Conservation (phyloP, 2,113 vertebrate species). For the Alexandromys fortis region DNA sequence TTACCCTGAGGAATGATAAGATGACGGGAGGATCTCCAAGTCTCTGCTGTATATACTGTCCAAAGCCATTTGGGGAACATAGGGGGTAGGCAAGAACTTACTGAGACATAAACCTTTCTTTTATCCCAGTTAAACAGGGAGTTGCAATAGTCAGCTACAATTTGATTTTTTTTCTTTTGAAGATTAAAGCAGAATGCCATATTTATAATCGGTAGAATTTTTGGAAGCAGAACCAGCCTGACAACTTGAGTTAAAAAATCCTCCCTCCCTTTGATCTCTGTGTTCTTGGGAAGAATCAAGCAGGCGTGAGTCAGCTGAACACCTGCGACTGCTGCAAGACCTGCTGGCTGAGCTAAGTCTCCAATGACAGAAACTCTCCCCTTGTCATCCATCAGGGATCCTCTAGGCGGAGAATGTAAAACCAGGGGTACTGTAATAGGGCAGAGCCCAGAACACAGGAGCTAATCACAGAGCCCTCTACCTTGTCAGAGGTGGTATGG, state of each 20-base stretch:
- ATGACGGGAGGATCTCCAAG: background rate
- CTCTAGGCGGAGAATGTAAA: background rate
- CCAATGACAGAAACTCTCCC: background rate
- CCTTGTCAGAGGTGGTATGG: background rate
- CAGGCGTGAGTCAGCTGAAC: background rate
- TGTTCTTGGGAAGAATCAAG: conserved; percentile 19
- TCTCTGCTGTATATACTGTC: background rate
- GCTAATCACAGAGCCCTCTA: background rate
- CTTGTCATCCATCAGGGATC: background rate
- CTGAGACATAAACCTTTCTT: background rate
- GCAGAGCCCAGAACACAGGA: background rate
- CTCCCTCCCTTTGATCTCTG: conserved; percentile 54
- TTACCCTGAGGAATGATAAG: background rate
- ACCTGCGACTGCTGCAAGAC: background rate
- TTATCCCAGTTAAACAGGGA: background rate
- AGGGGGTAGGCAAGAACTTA: background rate
- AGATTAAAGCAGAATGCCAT: conserved; percentile 33
- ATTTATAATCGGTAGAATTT: conserved; percentile 60
- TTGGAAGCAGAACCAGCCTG: conserved; percentile 43
- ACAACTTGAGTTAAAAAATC: conserved; percentile 48
- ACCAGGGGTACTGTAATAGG: background rate
- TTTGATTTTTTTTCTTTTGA: conserved; percentile 30
- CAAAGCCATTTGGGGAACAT: background rate
- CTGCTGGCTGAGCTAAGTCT: background rate
- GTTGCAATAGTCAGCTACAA: conserved; percentile 33